Conservation (phyloP, 1,140 invertebrate species). For the Drosophila parabipectinata region DNA sequence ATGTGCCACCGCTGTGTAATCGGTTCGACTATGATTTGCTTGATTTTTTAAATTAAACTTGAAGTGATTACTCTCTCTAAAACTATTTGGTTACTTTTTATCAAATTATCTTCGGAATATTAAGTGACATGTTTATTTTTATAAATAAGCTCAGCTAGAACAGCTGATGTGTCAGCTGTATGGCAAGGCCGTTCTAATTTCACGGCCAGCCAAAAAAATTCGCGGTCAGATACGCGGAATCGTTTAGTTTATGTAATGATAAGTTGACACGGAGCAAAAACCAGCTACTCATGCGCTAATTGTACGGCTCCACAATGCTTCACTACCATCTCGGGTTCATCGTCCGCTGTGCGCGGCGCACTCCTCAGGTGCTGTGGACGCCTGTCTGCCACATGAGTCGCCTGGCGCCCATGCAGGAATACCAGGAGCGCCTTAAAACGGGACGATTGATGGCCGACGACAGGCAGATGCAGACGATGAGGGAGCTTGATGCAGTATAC, state of each 20-base stretch:
- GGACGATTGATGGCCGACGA: conserved; percentile 88
- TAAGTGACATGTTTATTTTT: not conserved
- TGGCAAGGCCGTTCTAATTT: conserved; percentile 36
- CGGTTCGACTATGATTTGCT: too few relatives aligned
- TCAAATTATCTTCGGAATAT: too few relatives aligned
- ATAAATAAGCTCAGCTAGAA: not conserved
- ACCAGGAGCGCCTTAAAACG: conserved; percentile 86
- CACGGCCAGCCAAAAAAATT: conserved; percentile 57
- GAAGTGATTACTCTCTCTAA: too few relatives aligned
- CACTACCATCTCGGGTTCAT: conserved; percentile 25
- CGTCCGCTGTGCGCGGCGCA: conserved; percentile 30
- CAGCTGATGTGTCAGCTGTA: conserved; percentile 25
- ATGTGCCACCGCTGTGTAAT: too few relatives aligned
- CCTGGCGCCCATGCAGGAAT: conserved; percentile 85
- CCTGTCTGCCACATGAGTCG: conserved; percentile 33
- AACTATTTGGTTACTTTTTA: too few relatives aligned
- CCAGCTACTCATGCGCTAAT: conserved; percentile 17
- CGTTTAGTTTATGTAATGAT: conserved; percentile 64
- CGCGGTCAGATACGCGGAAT: conserved; percentile 59
- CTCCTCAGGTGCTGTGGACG: conserved; percentile 36
- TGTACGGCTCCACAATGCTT: conserved; percentile 33
- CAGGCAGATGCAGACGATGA: conserved; percentile 89
- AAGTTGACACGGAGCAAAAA: conserved; percentile 48
- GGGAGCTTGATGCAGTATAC: conserved; percentile 89
- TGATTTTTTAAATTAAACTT: too few relatives aligned